Evolutionary conservation across 2,797 vertebrate species (phyloP).

Genomic region (Lemur catta): DNA sequence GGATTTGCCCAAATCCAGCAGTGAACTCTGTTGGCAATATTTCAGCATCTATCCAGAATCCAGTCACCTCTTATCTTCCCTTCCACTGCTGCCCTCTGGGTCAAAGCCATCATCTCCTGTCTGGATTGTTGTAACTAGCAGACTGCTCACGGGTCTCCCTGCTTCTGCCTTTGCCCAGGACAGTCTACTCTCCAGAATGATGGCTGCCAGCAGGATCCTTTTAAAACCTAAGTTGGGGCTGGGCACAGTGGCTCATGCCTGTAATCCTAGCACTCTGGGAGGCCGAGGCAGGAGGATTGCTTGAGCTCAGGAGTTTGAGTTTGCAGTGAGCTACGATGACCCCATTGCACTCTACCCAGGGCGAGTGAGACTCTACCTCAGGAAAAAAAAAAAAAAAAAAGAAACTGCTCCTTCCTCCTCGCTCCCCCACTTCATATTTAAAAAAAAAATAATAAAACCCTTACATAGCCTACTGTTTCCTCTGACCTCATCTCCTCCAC

Average conservation of each 20-base stretch:
- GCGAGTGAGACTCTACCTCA: too few species aligned
- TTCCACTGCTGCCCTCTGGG: neutral
- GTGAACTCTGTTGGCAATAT: neutral
- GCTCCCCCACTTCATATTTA: too few species aligned
- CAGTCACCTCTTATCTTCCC: fast-evolving
- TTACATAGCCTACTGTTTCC: neutral
- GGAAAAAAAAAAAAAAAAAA: too few species aligned
- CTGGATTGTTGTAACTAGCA: neutral
- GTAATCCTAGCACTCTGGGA: too few species aligned
- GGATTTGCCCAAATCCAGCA: neutral
- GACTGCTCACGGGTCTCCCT: neutral
- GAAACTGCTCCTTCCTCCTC: too few species aligned
- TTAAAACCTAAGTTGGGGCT: neutral
- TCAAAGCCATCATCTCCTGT: neutral
- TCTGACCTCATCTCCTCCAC: neutral
- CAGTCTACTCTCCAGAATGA: neutral
- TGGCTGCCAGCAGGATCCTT: neutral
- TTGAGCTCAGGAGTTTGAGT: too few species aligned
- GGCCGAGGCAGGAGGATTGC: too few species aligned
- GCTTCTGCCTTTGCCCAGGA: neutral
- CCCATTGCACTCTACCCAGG: too few species aligned
- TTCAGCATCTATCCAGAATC: neutral
- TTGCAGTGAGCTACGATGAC: too few species aligned
- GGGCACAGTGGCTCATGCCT: too few species aligned
- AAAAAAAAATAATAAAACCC: too few species aligned